These are phyloP conservation scores for Limnephilus marmoratus DNA, from an alignment of 2,888 invertebrate species.

Conservation along the genomic window DNA sequence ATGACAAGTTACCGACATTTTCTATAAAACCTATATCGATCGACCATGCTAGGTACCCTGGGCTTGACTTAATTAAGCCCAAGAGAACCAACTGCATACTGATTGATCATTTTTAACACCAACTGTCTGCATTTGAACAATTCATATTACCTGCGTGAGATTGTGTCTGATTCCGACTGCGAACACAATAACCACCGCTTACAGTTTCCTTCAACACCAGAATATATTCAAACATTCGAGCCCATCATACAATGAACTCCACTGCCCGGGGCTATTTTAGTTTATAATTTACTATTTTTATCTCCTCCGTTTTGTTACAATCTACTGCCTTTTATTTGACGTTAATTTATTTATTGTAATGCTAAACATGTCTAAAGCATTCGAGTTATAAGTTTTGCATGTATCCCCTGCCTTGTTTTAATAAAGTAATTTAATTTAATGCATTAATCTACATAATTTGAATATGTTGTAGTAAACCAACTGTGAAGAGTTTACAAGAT, in stretches of 20 bases:
- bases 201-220: neutral
- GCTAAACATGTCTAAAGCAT: conserved; percentile 21
- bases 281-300: conserved; percentile 54
- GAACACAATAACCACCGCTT: neutral
- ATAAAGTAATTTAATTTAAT: conserved; percentile 45
- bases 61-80: neutral
- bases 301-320: conserved; percentile 50
- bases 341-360: conserved; percentile 56
- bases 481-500: conserved; percentile 32
- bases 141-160: neutral
- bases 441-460: conserved; percentile 39
- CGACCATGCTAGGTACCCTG: no score
- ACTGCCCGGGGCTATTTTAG: conserved; percentile 27
- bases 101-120: neutral
- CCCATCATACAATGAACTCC: conserved; percentile 8
- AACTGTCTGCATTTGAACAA: neutral
- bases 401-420: conserved; percentile 16
- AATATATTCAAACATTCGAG: neutral
- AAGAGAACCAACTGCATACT: neutral
- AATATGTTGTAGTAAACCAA: conserved; percentile 42
- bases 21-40: no score
- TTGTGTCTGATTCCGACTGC: neutral
- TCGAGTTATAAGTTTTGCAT: conserved; percentile 37
- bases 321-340: conserved; percentile 51
- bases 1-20: no score